Evolutionary conservation across 1,140 invertebrate genomes (phyloP).

Genomic region (Drosophila rufa): DNA sequence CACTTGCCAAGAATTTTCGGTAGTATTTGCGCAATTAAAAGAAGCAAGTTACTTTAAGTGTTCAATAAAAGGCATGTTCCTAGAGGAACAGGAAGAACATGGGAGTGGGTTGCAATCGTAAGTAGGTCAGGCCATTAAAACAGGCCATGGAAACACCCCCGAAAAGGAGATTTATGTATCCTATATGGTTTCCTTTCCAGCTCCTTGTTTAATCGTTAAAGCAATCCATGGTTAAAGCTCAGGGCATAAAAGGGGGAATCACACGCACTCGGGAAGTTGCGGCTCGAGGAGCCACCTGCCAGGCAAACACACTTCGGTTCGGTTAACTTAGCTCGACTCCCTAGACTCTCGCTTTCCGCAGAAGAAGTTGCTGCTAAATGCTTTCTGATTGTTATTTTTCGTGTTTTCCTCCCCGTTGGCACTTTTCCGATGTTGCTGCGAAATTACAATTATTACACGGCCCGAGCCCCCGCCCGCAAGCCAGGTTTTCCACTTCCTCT

Average conservation of each 20-base stretch:
- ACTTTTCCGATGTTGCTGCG: constrained; percentile 56
- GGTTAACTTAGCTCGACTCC: constrained; percentile 23
- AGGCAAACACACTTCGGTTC: constrained; percentile 44
- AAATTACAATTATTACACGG: constrained; percentile 84
- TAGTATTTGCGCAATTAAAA: constrained; percentile 49
- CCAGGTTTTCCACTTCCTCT: constrained; percentile 53
- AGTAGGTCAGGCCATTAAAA: constrained; percentile 80
- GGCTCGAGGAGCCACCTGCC: constrained; percentile 57
- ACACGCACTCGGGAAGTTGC: constrained; percentile 26
- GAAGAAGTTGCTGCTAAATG: constrained; percentile 80
- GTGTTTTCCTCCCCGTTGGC: constrained; percentile 56
- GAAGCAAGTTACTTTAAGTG: constrained; percentile 57
- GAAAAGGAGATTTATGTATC: constrained; percentile 56
- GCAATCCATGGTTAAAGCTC: constrained; percentile 55
- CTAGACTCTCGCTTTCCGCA: constrained; percentile 44
- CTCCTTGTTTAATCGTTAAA: constrained; percentile 80
- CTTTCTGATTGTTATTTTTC: constrained; percentile 85
- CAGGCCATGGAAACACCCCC: constrained; percentile 34
- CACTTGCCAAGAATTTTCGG: constrained; percentile 14
- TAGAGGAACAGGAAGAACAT: neutral
- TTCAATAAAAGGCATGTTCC: constrained; percentile 58
- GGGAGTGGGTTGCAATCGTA: constrained; percentile 45
- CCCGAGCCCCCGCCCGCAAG: constrained; percentile 4
- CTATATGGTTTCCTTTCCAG: constrained; percentile 59
- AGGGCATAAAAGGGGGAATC: constrained; percentile 13